phyloP scores from a whole-genome alignment of 2,888 invertebrate genomes.

The Octonoba sinensis region DNA sequence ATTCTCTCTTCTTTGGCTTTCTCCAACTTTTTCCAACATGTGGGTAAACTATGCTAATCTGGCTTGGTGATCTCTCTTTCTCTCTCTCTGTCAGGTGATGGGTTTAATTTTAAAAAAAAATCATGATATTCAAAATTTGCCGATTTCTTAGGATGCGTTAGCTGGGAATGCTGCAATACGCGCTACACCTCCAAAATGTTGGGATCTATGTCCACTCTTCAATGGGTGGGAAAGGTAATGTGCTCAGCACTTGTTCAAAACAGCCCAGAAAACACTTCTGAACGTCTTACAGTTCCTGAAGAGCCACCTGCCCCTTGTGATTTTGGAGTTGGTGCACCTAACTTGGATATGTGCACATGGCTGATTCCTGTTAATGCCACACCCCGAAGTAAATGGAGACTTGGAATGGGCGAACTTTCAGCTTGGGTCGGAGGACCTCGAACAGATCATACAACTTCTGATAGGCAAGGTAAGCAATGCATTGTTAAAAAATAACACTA shows the following conservation, averaged over 20 bases:
- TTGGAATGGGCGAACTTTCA: conserved; percentile 66
- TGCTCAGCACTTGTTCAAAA: conserved; percentile 32
- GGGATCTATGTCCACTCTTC: conserved; percentile 51
- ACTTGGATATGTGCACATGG: conserved; percentile 66
- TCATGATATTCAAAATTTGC: background rate
- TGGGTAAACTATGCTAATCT: background rate
- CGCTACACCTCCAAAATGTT: conserved; percentile 55
- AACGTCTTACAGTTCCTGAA: conserved; percentile 61
- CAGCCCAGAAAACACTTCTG: conserved; percentile 28
- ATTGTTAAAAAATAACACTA: too few relatives aligned
- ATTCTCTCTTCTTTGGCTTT: background rate
- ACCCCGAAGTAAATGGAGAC: conserved; percentile 64
- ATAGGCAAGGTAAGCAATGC: conserved; percentile 66
- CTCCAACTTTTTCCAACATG: background rate
- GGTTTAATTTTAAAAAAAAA: background rate
- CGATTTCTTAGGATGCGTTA: conserved; percentile 50
- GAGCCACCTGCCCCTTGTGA: conserved; percentile 64
- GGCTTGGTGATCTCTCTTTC: too few relatives aligned
- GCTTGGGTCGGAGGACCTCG: conserved; percentile 68
- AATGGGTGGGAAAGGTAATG: conserved; percentile 58
- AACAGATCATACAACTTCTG: conserved; percentile 65
- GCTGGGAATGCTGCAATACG: conserved; percentile 60
- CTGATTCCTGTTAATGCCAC: conserved; percentile 59
- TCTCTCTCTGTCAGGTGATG: too few relatives aligned
- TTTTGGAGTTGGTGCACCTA: conserved; percentile 64